Conservation (phyloP, 2,888 invertebrate species). For the Amphipoea oculea region DNA sequence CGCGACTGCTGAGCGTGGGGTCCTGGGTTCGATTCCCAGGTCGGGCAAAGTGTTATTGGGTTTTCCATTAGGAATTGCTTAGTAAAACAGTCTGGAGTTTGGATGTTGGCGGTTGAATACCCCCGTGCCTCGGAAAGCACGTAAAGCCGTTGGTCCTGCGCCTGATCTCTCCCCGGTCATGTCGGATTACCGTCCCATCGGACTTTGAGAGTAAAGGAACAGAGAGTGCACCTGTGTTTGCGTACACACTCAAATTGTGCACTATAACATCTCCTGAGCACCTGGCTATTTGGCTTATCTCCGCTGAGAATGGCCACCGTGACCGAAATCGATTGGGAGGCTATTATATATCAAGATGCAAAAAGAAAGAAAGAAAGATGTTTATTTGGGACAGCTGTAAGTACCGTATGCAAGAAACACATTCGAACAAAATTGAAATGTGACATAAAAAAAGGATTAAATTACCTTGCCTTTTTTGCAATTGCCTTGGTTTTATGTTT, state of each 20-base stretch:
- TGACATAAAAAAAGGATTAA: background rate
- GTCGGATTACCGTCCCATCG: background rate
- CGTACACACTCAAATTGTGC: background rate
- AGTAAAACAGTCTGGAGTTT: too few relatives aligned
- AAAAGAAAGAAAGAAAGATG: background rate
- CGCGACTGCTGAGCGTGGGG: background rate
- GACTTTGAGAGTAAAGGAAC: background rate
- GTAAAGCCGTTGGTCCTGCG: background rate
- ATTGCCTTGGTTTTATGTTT: background rate
- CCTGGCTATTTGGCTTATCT: background rate
- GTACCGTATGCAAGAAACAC: background rate
- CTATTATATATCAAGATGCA: background rate
- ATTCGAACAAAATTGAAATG: background rate
- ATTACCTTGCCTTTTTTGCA: too few relatives aligned
- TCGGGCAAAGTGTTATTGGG: background rate
- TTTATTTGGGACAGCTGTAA: background rate
- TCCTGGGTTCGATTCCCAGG: background rate
- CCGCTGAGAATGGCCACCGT: background rate
- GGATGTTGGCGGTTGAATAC: background rate
- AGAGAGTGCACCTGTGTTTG: background rate
- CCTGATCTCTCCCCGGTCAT: background rate
- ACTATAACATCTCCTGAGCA: background rate
- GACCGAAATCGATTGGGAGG: background rate
- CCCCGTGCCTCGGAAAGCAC: background rate
- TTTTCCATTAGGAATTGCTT: background rate